phyloP scores from a whole-genome alignment of 2,888 invertebrate species.

The Alloscopus bannaensis region DNA sequence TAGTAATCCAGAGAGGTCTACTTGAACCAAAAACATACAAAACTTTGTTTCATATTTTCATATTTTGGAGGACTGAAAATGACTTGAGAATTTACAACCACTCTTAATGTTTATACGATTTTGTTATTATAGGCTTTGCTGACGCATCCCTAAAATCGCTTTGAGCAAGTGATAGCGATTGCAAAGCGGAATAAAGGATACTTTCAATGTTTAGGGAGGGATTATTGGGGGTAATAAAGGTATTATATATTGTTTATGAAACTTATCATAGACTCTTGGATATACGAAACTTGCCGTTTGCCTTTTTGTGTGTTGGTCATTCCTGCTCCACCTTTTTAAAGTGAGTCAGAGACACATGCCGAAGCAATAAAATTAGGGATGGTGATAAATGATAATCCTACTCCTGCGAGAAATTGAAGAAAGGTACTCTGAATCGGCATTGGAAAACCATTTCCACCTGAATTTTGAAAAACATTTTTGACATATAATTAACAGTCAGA shows the following conservation, averaged over 20 bases:
- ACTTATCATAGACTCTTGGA: too few relatives aligned
- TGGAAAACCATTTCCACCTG: too few relatives aligned
- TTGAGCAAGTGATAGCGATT: neutral
- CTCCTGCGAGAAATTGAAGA: too few relatives aligned
- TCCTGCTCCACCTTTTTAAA: neutral
- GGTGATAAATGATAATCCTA: too few relatives aligned
- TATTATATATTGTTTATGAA: constrained; percentile 2
- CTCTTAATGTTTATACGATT: constrained; percentile 8
- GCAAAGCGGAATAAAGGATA: neutral
- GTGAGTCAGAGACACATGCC: too few relatives aligned
- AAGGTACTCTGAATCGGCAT: too few relatives aligned
- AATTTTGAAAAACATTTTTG: neutral
- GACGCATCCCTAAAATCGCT: neutral
- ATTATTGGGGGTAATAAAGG: constrained; percentile 6
- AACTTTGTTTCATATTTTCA: too few relatives aligned
- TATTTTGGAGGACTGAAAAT: neutral
- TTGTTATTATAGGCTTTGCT: constrained; percentile 6
- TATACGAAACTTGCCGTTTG: too few relatives aligned
- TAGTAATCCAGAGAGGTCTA: too few relatives aligned
- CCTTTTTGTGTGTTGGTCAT: neutral
- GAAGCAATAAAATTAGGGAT: too few relatives aligned
- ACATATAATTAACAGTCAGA: constrained; percentile 16
- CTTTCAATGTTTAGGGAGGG: neutral
- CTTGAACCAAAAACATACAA: too few relatives aligned
- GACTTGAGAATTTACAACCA: constrained; percentile 10